Percentiles rank a stretch among this genome's conserved stretches.
phyloP scores from a whole-genome alignment of 2,113 vertebrate species.

The Antennarius striatus region DNA sequence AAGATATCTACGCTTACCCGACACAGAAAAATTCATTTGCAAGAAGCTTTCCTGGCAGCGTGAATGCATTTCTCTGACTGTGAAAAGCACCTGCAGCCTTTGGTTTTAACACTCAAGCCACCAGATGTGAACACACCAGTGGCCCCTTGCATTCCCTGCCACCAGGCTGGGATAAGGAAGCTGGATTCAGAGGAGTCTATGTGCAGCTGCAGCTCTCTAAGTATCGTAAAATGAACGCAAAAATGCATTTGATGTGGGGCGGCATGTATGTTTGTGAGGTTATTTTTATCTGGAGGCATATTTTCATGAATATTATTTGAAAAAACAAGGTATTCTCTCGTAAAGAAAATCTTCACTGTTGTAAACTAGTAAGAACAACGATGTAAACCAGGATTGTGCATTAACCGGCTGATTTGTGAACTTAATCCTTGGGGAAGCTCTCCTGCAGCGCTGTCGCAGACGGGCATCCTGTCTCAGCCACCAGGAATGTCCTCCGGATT shows the following conservation, averaged over 20 bases:
- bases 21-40: neutral
- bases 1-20: neutral
- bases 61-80: constrained; percentile 13
- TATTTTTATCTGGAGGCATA: neutral
- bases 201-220: neutral
- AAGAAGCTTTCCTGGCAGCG: neutral
- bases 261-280: neutral
- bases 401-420: constrained; percentile 18
- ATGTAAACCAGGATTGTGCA: too few relatives aligned
- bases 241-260: neutral
- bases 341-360: too few relatives aligned
- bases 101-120: constrained; percentile 33
- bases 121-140: constrained; percentile 40
- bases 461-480: constrained; percentile 16
- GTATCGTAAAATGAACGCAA: neutral
- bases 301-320: neutral
- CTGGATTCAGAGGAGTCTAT: constrained; percentile 8
- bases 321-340: neutral
- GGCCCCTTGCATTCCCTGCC: constrained; percentile 14
- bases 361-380: too few relatives aligned
- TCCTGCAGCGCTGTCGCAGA: constrained; percentile 21
- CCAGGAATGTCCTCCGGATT: constrained; percentile 36
- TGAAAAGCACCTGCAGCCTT: constrained; percentile 32
- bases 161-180: constrained; percentile 6
- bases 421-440: constrained; percentile 19